Percentiles rank a stretch among this genome's conserved stretches.
Conservation (phyloP, 2,113 vertebrate genomes). For the Ictalurus punctatus region DNA sequence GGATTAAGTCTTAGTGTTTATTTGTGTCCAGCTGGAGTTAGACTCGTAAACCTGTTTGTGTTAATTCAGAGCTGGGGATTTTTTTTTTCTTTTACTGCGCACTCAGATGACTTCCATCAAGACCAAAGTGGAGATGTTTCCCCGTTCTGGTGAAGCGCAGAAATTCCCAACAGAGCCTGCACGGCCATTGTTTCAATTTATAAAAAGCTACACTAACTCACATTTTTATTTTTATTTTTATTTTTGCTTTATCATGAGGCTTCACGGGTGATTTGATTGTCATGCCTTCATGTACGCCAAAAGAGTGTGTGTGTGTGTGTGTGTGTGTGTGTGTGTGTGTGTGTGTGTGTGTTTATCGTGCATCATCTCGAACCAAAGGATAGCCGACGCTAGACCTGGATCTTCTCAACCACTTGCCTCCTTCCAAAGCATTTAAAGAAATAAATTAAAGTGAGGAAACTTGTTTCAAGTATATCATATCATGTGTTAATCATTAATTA, state of each 20-base stretch:
- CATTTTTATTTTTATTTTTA: background rate
- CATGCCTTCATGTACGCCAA: background rate
- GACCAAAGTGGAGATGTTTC: constrained; percentile 15
- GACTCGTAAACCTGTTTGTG: constrained; percentile 31
- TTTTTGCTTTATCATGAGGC: background rate
- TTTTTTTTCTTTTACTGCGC: background rate
- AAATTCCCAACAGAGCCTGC: background rate
- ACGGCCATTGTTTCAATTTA: background rate
- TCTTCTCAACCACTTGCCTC: background rate
- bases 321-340: background rate
- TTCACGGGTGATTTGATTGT: background rate
- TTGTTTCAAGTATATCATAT: background rate
- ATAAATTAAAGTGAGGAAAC: background rate
- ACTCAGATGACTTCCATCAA: constrained; percentile 26
- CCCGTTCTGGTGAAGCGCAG: background rate
- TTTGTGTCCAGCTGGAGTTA: constrained; percentile 37
- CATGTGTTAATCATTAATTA: background rate
- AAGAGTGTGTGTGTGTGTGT: background rate
- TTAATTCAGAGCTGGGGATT: constrained; percentile 1
- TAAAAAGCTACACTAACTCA: background rate
- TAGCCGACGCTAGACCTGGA: background rate
- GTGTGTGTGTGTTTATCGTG: background rate
- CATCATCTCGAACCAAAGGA: background rate
- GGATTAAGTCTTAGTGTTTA: constrained; percentile 34
- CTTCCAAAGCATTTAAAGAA: background rate